These are phyloP conservation scores for Capreolus pygargus DNA, from an alignment of 2,113 vertebrate species.

Conservation along the genomic window DNA sequence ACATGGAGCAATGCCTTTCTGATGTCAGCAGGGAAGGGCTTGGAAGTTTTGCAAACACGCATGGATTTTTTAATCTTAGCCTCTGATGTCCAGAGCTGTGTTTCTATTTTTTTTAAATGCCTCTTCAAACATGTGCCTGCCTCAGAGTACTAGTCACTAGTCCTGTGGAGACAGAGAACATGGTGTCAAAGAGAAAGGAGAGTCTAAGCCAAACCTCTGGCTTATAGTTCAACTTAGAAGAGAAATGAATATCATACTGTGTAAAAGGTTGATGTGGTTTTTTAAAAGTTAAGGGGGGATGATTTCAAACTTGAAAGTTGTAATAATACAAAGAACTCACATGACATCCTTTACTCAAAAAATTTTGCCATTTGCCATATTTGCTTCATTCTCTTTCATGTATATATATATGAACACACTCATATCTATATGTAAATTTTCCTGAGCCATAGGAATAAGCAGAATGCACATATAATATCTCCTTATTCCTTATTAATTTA, in stretches of 20 bases:
- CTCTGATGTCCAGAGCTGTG: not conserved
- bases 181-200: not conserved
- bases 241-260: not conserved
- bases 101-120: constrained; percentile 22
- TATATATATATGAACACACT: not conserved
- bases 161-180: not conserved
- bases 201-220: not conserved
- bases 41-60: constrained; percentile 1
- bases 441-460: not conserved
- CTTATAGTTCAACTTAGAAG: not conserved
- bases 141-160: not conserved
- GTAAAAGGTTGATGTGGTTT: not conserved
- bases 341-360: not conserved
- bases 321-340: not conserved
- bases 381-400: not conserved
- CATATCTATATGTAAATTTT: not conserved
- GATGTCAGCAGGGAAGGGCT: constrained; percentile 34
- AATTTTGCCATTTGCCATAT: not conserved
- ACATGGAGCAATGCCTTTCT: constrained; percentile 24
- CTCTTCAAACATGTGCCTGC: not conserved
- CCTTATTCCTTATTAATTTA: not conserved
- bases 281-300: not conserved
- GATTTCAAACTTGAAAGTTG: not conserved
- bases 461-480: not conserved
- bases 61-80: constrained; percentile 1